Conservation (phyloP, 2,113 vertebrate species). For the Tonatia bakeri region DNA sequence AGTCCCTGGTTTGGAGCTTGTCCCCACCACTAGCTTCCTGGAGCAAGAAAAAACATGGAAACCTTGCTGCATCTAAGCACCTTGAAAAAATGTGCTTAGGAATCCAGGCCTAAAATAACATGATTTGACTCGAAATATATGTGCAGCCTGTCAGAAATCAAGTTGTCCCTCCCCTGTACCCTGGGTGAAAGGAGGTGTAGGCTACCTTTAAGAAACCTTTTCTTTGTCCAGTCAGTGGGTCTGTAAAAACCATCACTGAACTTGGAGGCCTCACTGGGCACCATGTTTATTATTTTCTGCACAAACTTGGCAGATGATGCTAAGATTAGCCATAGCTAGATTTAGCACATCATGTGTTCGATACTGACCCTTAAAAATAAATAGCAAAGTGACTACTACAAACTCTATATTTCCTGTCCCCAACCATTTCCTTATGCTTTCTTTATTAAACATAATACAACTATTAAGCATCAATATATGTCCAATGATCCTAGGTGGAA, state of each 20-base stretch:
- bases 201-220: background rate
- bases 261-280: background rate
- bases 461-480: background rate
- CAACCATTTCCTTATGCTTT: background rate
- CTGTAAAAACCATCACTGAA: background rate
- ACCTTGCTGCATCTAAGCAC: constrained; percentile 54
- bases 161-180: background rate
- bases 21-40: constrained; percentile 64
- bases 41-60: constrained; percentile 69
- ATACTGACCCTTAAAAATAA: background rate
- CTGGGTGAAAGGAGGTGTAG: background rate
- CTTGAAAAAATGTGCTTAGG: constrained; percentile 61
- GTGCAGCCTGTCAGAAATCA: constrained; percentile 63
- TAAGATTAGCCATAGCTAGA: background rate
- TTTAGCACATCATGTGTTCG: background rate
- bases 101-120: constrained; percentile 76
- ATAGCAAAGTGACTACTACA: background rate
- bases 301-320: background rate
- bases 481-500: background rate
- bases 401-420: background rate
- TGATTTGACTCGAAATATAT: constrained; percentile 69
- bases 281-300: background rate
- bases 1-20: constrained; percentile 63
- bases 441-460: background rate
- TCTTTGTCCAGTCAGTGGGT: background rate